phyloP scores from a whole-genome alignment of 2,888 invertebrate species.

The Leptinotarsa juncta region DNA sequence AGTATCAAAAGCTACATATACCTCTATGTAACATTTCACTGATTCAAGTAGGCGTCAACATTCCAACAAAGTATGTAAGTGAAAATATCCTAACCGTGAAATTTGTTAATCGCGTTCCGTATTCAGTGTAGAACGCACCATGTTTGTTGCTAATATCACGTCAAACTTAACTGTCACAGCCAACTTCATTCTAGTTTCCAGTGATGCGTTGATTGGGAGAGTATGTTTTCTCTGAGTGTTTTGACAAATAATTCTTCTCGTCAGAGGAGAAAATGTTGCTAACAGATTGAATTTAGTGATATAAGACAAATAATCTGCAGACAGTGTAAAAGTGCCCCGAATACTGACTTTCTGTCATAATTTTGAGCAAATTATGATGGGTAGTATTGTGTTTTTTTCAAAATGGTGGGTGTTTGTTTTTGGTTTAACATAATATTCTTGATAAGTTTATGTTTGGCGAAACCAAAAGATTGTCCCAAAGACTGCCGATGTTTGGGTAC shows the following conservation, averaged over 20 bases:
- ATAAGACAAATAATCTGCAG: not conserved
- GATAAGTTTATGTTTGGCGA: constrained; percentile 48
- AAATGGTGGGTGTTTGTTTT: constrained; percentile 67
- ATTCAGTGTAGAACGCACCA: not conserved
- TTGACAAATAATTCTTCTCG: constrained; percentile 10
- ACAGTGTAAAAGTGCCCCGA: constrained; percentile 20
- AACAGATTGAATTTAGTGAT: not conserved
- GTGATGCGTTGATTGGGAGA: constrained; percentile 2
- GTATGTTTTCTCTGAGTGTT: not conserved
- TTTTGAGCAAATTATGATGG: constrained; percentile 58
- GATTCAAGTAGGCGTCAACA: no score
- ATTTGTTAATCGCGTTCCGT: no score
- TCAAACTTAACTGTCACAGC: not conserved
- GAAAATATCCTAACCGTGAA: no score
- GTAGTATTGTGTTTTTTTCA: constrained; percentile 62
- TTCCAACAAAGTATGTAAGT: no score
- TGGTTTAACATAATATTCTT: constrained; percentile 53
- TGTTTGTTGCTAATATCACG: not conserved
- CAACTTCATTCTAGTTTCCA: not conserved
- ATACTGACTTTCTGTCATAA: constrained; percentile 45
- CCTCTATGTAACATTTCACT: no score
- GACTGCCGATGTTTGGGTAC: constrained; percentile 79
- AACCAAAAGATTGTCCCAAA: constrained; percentile 71
- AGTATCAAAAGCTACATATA: no score
- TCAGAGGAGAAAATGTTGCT: constrained; percentile 8